These are phyloP conservation scores for Himalopsyche anomala DNA, from an alignment of 2,888 invertebrate species.

Conservation along the genomic window DNA sequence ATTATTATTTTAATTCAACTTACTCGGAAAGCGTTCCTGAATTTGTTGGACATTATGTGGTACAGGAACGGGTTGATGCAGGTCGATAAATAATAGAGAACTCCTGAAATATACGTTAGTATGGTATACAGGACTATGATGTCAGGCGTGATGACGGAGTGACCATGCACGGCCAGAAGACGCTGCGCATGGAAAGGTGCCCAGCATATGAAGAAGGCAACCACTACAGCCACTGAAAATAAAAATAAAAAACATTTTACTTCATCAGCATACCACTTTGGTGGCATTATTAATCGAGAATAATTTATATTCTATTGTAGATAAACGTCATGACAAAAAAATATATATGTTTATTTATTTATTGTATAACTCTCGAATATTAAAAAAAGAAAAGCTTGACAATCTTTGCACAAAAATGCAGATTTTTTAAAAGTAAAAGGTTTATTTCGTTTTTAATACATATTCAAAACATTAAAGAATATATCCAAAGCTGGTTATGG, in stretches of 20 bases:
- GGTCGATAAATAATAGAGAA: conserved; percentile 94
- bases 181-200: conserved; percentile 96
- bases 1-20: conserved; percentile 55
- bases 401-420: too few species aligned
- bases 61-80: conserved; percentile 95
- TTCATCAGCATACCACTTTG: too few species aligned
- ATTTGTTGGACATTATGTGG: conserved; percentile 96
- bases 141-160: conserved; percentile 73
- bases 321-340: too few species aligned
- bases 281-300: too few species aligned
- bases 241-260: neutral
- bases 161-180: conserved; percentile 86
- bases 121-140: conserved; percentile 80
- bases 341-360: too few species aligned
- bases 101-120: conserved; percentile 89
- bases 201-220: conserved; percentile 93
- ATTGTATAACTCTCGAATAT: too few species aligned
- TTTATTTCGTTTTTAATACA: too few species aligned
- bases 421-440: too few species aligned
- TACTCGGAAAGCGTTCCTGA: conserved; percentile 94
- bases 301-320: too few species aligned
- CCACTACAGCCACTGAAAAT: conserved; percentile 89
- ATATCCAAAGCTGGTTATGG: too few species aligned
- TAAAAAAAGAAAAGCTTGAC: too few species aligned
- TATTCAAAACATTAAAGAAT: too few species aligned